Evolutionary conservation across 2,888 invertebrate genomes (phyloP).

Genomic region (Corythucha ciliata): DNA sequence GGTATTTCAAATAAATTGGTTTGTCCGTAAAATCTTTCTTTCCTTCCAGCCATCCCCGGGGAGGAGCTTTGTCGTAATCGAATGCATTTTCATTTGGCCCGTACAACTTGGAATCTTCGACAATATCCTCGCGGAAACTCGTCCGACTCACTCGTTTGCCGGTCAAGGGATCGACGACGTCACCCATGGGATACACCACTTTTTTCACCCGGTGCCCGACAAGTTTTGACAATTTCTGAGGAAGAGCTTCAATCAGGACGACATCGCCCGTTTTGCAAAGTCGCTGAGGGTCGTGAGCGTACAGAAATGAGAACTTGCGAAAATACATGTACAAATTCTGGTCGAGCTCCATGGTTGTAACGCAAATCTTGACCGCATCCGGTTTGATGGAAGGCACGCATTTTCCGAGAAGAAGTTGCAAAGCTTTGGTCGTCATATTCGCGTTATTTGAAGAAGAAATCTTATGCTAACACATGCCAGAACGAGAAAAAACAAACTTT

Average conservation of each 20-base stretch:
- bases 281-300: constrained; percentile 68
- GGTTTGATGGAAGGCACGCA: constrained; percentile 69
- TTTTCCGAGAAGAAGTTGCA: constrained; percentile 62
- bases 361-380: constrained; percentile 67
- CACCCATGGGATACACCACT: constrained; percentile 71
- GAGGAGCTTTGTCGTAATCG: constrained; percentile 65
- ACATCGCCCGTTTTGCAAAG: constrained; percentile 73
- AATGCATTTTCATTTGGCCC: constrained; percentile 60
- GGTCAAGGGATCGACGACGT: constrained; percentile 76
- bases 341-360: constrained; percentile 66
- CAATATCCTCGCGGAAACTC: constrained; percentile 58
- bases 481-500: too few species aligned
- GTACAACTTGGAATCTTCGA: constrained; percentile 55
- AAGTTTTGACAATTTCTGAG: constrained; percentile 60
- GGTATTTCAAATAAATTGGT: constrained; percentile 66
- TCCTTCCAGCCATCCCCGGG: constrained; percentile 72
- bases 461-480: too few species aligned
- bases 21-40: constrained; percentile 71
- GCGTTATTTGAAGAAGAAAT: too few species aligned
- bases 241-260: constrained; percentile 65
- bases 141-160: constrained; percentile 68
- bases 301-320: constrained; percentile 58
- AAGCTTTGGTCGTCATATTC: too few species aligned
- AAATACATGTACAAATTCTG: constrained; percentile 73
- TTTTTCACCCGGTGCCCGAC: constrained; percentile 72